Evolutionary conservation across 2,888 invertebrate species (phyloP), one percentile per base, ranked within the genome.

Genomic region (Drosophila nr. perissopoda): DNA sequence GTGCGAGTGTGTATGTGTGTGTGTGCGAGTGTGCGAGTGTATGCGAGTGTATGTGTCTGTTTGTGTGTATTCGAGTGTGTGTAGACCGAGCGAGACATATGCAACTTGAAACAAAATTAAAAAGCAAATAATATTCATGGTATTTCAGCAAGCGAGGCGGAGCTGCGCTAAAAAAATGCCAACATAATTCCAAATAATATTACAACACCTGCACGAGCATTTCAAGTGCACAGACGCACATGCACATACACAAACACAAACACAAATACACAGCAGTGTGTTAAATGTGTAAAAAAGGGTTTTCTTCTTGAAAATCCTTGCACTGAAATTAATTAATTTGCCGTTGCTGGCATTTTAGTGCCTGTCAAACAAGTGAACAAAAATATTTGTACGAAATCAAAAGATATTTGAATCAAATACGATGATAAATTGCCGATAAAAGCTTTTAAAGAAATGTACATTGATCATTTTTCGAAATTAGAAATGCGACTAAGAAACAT

Each of bases 311-410:
- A 91, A 89, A 91, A 78, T 79, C 84, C 83, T 79, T 89, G 81
- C 80, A 83, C 86, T 86, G 91, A 80, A 89, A 91, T 80, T 91
- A 91, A 90, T 91, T 90, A 89, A 90, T 90, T 83, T 79, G 90
- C 77, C 79, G 83, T 56, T 56, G 38, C 76, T 87, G 78, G 63
- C 67, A 34, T 68, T 78, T 77, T 53, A 53, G 61, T 57, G 42
- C 40, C 54, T 59, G 38, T 49, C 21, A 33, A 49, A 66, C 54
- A 63, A 46, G 74, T 40, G 8, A 4, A 46, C 33, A 52, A 52
- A 49, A 65, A 56, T 68, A 65, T 68, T 62, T 67, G 18, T 27
- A 61, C 51, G 31, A 76, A 64, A 62, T 72, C 60, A 76, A 69
- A 80, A 67, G 62, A 76, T 72, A 58, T 54, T 11, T 11, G 18